Conservation (phyloP, 1,140 invertebrate genomes). For the Harlomillsia oculata region DNA sequence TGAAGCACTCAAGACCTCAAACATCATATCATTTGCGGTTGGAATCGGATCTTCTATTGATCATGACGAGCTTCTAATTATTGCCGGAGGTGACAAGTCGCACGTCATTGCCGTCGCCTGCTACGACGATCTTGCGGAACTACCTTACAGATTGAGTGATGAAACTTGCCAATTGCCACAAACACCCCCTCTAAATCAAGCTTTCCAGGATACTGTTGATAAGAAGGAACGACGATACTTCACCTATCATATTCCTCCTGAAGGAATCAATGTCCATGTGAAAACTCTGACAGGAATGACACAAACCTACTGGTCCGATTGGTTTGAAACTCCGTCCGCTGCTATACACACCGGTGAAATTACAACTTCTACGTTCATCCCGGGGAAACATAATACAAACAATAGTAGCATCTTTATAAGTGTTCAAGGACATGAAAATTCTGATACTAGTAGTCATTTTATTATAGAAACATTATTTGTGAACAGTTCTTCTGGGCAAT, state of each 20-base stretch:
- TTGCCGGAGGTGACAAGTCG: not conserved
- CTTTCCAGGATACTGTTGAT: not conserved
- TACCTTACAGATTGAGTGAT: conserved; percentile 1
- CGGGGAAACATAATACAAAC: too few relatives aligned
- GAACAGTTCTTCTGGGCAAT: too few relatives aligned
- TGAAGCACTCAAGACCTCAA: not conserved
- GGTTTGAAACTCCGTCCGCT: not conserved
- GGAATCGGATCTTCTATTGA: conserved; percentile 7
- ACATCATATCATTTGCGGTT: conserved; percentile 9
- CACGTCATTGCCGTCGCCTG: not conserved
- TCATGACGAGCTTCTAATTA: not conserved
- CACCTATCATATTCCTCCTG: not conserved
- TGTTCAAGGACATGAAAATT: too few relatives aligned
- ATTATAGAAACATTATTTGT: too few relatives aligned
- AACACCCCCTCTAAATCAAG: not conserved
- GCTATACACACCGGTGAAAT: conserved; percentile 7
- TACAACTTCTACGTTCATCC: not conserved
- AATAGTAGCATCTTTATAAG: too few relatives aligned
- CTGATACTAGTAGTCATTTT: too few relatives aligned
- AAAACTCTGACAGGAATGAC: not conserved
- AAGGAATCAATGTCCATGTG: conserved; percentile 3
- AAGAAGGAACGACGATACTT: conserved; percentile 4
- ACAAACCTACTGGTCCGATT: not conserved
- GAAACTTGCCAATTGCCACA: conserved; percentile 8
- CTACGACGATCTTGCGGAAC: conserved; percentile 11